Conservation (phyloP, 2,888 invertebrate species). For the Sarcophaga rosellei region DNA sequence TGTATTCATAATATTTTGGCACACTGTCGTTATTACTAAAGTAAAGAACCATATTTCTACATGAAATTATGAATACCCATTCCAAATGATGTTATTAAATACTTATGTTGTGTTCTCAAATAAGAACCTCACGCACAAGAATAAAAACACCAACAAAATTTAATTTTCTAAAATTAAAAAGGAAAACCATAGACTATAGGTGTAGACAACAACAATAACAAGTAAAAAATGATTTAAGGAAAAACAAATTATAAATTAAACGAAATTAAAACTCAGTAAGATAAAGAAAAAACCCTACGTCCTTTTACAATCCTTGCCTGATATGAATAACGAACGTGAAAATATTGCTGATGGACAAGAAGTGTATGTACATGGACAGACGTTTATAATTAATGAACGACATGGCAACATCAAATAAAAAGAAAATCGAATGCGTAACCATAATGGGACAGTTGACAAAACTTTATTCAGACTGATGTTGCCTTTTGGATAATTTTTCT, state of each 20-base stretch:
- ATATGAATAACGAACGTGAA: background rate
- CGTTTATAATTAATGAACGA: constrained; percentile 38
- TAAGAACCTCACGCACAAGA: background rate
- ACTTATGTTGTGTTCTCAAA: constrained; percentile 15
- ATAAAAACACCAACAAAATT: background rate
- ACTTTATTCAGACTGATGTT: constrained; percentile 30
- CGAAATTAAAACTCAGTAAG: background rate
- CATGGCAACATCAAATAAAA: constrained; percentile 18
- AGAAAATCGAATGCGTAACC: constrained; percentile 1
- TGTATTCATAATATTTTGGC: background rate
- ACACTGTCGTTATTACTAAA: background rate
- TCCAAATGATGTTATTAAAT: constrained; percentile 42
- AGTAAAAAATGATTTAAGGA: background rate
- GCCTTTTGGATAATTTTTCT: background rate
- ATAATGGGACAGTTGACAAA: constrained; percentile 43
- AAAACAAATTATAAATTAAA: background rate
- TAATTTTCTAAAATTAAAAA: background rate
- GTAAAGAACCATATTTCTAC: background rate
- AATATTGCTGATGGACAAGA: constrained; percentile 7
- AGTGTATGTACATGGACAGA: constrained; percentile 10
- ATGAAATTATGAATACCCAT: constrained; percentile 32
- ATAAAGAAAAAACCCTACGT: background rate
- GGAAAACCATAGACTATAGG: no score
- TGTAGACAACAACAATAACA: no score
- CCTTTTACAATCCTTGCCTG: background rate